phyloP scores from a whole-genome alignment of 2,888 invertebrate genomes.

The Pegoplata infirma region DNA sequence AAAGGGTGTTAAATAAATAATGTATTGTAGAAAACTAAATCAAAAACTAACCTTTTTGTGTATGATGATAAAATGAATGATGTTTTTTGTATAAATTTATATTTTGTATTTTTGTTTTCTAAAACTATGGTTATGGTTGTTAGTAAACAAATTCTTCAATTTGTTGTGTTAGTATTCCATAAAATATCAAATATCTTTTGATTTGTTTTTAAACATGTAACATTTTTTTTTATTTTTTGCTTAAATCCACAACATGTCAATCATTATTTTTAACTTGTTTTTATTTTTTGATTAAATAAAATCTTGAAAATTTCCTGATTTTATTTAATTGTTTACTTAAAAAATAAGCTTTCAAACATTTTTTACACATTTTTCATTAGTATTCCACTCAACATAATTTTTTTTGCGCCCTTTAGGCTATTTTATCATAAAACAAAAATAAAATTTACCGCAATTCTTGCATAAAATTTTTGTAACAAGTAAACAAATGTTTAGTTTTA shows the following conservation, averaged over 20 bases:
- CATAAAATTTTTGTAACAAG: background rate
- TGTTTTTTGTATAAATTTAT: slow-evolving; percentile 25
- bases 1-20: slow-evolving; percentile 35
- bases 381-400: slow-evolving; percentile 5
- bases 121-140: slow-evolving; percentile 21
- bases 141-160: slow-evolving; percentile 28
- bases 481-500: slow-evolving; percentile 2
- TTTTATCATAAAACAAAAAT: slow-evolving; percentile 15
- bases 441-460: background rate
- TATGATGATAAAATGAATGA: background rate
- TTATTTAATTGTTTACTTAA: slow-evolving; percentile 14
- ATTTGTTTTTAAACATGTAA: background rate
- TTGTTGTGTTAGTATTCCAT: slow-evolving; percentile 9
- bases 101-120: slow-evolving; percentile 18
- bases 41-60: slow-evolving; percentile 11
- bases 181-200: slow-evolving; percentile 40
- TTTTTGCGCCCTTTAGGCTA: slow-evolving; percentile 2
- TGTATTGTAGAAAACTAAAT: background rate
- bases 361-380: background rate
- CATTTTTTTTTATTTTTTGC: background rate
- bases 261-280: background rate
- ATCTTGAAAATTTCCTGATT: background rate
- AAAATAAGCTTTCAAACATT: background rate
- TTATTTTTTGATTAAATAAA: background rate
- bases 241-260: background rate